Base-by-base conservation (phyloP, 2,888 invertebrate genomes). In the Adelphocoris suturalis region DNA sequence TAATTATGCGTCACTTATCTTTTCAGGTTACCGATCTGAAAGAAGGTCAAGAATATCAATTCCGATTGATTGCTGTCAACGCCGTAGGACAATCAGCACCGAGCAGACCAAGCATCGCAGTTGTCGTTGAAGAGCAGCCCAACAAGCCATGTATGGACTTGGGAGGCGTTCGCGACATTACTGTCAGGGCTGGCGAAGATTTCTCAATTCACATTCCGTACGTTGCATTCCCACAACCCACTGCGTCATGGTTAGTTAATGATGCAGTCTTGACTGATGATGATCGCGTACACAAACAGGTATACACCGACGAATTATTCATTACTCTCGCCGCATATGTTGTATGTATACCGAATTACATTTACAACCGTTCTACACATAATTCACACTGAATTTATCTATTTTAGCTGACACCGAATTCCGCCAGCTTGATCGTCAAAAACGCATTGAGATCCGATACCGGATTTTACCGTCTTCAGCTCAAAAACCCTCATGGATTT, bases 61-160 rank as follows among this genome's bases (percentile, higher is more conserved):
- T 99, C 96, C 96, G 99, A 91, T 96, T 99, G 27, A 96, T 97
- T 92, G 99, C 99, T 5, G 97, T 98, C 91, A 99, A 97, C 93
- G 97, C 98, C 89, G 96, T 97, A 82, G 97, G 97, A 47, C 95
- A 95, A 88, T 97, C 97, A 75, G 96, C 96, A 91, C 97, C 97
- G 0, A 97, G 97, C 92, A 96, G 97, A 92, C 96, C 97, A 0
- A 97, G 97, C 61, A 95, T 95, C 90, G 96, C 96, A 80, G 96
- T 98, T 92, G 94, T 96, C 37, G 96, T 98, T 92, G 97, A 97
- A 93, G 98, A 98, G 94, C 98, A 98, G 93, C 97, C 98, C 1
- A 99, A 99, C 94, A 98, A 99, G 93, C 99, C 99, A 37, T 96
- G 97, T 93, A 97, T 99, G 96, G 99, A 99, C 93, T 95, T 99